Base-by-base conservation (phyloP, 2,113 vertebrate species). In the Catharus bicknelli region DNA sequence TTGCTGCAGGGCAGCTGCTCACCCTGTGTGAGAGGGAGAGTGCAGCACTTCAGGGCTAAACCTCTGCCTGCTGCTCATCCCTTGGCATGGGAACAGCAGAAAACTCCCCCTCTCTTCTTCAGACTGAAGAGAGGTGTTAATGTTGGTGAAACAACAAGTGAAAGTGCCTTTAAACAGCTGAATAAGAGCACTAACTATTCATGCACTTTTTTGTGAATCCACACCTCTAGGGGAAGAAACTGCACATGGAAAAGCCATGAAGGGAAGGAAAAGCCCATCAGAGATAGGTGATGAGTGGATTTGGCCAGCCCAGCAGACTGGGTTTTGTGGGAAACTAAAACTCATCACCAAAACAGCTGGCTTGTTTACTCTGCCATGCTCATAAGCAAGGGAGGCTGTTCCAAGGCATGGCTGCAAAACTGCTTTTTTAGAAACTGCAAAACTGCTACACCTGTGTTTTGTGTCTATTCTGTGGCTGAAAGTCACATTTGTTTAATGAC, bases 371-470 rank as follows among this genome's bases (percentile, higher is more conserved):
- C 58, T 85, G 58, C 78, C 47, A 34, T 12, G 25, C 23, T 85
- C 7, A 1, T 40, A 61, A 79, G 82, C 78, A 55, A 57, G 69
- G 57, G 66, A 76, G 43, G 34, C 30, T 62, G 7, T 66, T 92
- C 89, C 67, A 91, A 91, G 38, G 34, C 8, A 30, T 19, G 21
- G 42, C 62, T 54, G 73, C 54, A 82, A 86, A 95, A 61, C n/a
- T 59, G 58, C 34, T 75, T 80, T 67, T 89, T 76, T 38, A 74
- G 79, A 66, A 87, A n/a, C 72, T 50, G 47, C 26, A 38, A 54
- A 92, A 73, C 30, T 48, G 70, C 82, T 55, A 77, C 90, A 95
- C 82, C 87, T 91, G 82, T 83, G 78, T 27, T 90, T 92, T 94
- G 53, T 75, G 66, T 64, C 73, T 86, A 2, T 79, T 90, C 64